These are phyloP conservation scores for Acropternis orthonyx DNA, from an alignment of 2,797 vertebrate genomes.

Conservation along the genomic window DNA sequence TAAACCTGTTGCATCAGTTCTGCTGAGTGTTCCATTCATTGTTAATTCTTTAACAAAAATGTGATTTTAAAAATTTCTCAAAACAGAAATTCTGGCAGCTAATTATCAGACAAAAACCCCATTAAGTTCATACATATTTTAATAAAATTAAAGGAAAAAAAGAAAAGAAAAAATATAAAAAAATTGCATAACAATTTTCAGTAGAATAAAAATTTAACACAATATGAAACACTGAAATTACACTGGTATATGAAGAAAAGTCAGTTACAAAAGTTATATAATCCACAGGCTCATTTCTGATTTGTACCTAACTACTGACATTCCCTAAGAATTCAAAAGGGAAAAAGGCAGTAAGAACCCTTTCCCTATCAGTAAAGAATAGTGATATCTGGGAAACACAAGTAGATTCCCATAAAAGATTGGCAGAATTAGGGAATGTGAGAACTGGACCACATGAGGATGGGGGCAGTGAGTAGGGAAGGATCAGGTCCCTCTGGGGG, in stretches of 20 bases:
- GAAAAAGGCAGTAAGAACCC: background rate
- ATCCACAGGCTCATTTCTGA: background rate
- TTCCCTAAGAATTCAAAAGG: background rate
- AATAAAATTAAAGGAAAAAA: background rate
- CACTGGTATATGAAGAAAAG: background rate
- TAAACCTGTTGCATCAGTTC: background rate
- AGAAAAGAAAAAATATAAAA: background rate
- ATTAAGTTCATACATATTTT: background rate
- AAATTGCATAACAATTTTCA: background rate
- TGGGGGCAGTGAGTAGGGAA: background rate
- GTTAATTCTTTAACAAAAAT: background rate
- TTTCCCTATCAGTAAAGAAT: background rate
- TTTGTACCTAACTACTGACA: background rate
- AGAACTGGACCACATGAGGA: background rate
- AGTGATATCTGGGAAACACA: background rate
- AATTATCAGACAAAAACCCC: background rate
- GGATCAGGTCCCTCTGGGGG: background rate
- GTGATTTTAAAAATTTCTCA: background rate
- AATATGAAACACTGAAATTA: background rate
- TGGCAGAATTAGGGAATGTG: background rate
- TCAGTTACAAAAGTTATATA: background rate
- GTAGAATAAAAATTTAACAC: background rate
- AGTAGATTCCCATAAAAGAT: background rate
- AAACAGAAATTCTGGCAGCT: background rate
- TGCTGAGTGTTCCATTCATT: background rate